Percentiles rank a stretch among this genome's conserved stretches.
These are phyloP conservation scores for Cryptocephalus primarius DNA, from an alignment of 2,888 invertebrate species.

Conservation along the genomic window DNA sequence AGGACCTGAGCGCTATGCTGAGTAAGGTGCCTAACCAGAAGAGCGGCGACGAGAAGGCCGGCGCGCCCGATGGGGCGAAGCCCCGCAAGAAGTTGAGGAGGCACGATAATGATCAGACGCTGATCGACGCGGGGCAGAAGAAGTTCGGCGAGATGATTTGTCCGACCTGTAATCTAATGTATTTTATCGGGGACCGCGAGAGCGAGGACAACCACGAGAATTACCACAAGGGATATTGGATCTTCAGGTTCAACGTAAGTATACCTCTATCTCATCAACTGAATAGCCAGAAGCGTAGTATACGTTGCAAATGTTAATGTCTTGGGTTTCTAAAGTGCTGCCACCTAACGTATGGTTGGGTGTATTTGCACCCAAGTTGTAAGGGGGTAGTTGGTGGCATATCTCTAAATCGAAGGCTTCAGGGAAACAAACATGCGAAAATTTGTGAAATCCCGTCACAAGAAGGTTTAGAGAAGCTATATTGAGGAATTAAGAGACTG, in stretches of 20 bases:
- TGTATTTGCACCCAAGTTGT: too few relatives aligned
- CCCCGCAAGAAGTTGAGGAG: constrained; percentile 10
- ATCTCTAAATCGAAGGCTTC: too few relatives aligned
- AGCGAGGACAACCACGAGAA: constrained; percentile 68
- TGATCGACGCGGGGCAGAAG: constrained; percentile 79
- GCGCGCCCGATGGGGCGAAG: constrained; percentile 2
- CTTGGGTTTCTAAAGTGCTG: too few relatives aligned
- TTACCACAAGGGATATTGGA: constrained; percentile 57
- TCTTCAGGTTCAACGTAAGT: constrained; percentile 55
- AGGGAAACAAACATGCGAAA: too few relatives aligned
- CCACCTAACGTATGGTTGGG: too few relatives aligned
- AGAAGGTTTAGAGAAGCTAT: too few relatives aligned
- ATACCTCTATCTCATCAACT: not conserved
- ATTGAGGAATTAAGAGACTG: too few relatives aligned
- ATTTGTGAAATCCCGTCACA: too few relatives aligned
- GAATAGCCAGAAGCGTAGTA: too few relatives aligned
- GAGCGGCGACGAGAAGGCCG: constrained; percentile 8
- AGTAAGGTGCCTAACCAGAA: constrained; percentile 14
- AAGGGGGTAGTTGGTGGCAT: too few relatives aligned
- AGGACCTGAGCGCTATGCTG: constrained; percentile 25
- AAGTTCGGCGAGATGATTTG: constrained; percentile 67
- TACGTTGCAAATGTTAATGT: too few relatives aligned
- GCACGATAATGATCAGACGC: constrained; percentile 46
- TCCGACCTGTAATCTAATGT: constrained; percentile 59
- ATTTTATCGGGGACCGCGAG: constrained; percentile 62